Evolutionary conservation across 2,797 vertebrate genomes (phyloP).

Genomic region (Pangasius djambal): DNA sequence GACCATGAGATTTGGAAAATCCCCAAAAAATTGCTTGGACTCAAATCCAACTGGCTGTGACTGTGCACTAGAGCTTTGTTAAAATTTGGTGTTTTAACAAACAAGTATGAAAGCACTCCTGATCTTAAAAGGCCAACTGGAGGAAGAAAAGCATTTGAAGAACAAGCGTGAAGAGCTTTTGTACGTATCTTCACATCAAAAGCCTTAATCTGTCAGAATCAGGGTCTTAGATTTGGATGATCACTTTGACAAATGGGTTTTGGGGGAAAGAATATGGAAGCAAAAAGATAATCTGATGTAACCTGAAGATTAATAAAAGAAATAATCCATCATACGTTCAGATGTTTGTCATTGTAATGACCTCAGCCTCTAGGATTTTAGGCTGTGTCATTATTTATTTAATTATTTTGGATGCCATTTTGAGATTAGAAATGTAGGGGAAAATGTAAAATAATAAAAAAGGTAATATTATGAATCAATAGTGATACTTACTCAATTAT

Average conservation of each 20-base stretch:
- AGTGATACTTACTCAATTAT: conserved; percentile 55
- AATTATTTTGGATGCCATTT: conserved; percentile 6
- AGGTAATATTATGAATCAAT: conserved; percentile 55
- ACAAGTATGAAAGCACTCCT: not conserved
- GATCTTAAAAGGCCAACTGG: not conserved
- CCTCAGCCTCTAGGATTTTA: conserved; percentile 27
- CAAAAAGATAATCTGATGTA: conserved; percentile 5
- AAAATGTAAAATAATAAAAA: conserved; percentile 33
- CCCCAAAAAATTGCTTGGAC: not conserved
- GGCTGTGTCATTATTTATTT: not conserved
- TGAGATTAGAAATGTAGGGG: conserved; percentile 25
- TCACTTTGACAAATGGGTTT: conserved; percentile 4
- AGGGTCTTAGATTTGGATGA: conserved; percentile 15
- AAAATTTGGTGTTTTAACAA: not conserved
- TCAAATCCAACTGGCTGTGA: not conserved
- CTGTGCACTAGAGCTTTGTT: not conserved
- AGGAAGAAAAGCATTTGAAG: not conserved
- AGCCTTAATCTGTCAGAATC: not conserved
- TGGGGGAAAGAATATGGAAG: conserved; percentile 19
- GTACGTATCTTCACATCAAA: not conserved
- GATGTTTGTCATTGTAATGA: conserved; percentile 18
- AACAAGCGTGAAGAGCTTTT: not conserved
- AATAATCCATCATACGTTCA: conserved; percentile 17
- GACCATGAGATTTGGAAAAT: not conserved
- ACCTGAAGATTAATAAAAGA: conserved; percentile 23